Evolutionary conservation across 1,140 invertebrate species (phyloP), one percentile per base, ranked within the genome.

Genomic region (Drosophila grimshawi): DNA sequence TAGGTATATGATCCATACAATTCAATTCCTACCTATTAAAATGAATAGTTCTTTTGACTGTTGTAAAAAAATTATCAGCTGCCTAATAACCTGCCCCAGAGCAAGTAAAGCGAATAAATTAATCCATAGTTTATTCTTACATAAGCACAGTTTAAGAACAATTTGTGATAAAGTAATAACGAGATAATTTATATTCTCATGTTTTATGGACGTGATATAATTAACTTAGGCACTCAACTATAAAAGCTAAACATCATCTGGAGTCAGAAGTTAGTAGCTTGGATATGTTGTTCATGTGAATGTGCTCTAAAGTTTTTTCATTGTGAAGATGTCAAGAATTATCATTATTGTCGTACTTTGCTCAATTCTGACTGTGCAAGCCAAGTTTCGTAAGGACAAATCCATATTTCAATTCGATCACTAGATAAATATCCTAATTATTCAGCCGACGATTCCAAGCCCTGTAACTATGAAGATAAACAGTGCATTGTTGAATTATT

Each of bases 381-480:
- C 75, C 0, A n/a, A 57, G 3, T 86, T 86, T 35, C 82, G 82
- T 86, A 79, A 86, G 82, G 33, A 30, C 27, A 30, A 5, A 33
- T 43, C 4, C 19, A 8, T 11, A 11, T 32, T 33, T 3, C 7
- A 7, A 43, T 11, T 8, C 19, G 30, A 45, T 45, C 1, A 8
- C 11, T n/a, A 19, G 32, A 32, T 6, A 19, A 19, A 30, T 8
- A 43, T 41, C 30, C 2, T 11, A 19, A 19, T 10, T 7, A 29
- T 39, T 27, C 11, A 91, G 90, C 90, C 10, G 56, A 76, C 5
- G 80, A 92, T 68, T 86, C 90, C 0, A 76, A 86, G 35, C 86
- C 90, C 0, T 92, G 90, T 68, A 82, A 80, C 61, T 73, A 80
- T 69, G 90, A 76, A 2, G 90, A 92, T 33, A 45, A 59, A 1